These are phyloP conservation scores for Ailurus styani DNA, from an alignment of 2,113 vertebrate species.

Conservation along the genomic window DNA sequence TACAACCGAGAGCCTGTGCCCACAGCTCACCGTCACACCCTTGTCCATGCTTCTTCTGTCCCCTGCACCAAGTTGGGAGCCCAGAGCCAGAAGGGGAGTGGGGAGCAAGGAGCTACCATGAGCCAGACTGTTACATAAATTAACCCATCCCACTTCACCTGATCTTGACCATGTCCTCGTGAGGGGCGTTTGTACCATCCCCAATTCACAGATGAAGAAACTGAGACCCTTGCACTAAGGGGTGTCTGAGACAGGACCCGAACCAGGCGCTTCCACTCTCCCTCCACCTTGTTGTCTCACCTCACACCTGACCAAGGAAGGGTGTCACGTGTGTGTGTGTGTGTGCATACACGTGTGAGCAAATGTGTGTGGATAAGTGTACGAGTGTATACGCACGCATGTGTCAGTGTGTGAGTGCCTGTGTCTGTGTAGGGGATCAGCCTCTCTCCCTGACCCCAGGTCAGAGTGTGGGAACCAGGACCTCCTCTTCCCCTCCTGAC, in stretches of 20 bases:
- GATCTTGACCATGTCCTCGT: background rate
- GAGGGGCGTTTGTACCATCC: background rate
- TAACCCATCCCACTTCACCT: background rate
- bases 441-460: background rate
- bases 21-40: background rate
- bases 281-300: background rate
- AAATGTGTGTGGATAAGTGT: background rate
- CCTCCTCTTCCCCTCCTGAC: background rate
- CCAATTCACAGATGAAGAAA: background rate
- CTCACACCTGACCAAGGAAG: background rate
- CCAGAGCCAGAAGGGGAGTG: background rate
- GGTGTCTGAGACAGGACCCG: background rate
- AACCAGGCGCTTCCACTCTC: background rate
- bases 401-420: background rate
- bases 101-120: background rate
- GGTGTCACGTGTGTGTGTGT: background rate
- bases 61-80: background rate
- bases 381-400: rapidly evolving
- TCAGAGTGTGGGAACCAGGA: background rate
- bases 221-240: background rate
- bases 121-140: background rate
- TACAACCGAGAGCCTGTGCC: background rate
- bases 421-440: background rate
- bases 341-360: background rate
- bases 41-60: background rate